These are phyloP conservation scores for Cyprinodon variegatus DNA, from an alignment of 2,113 vertebrate species.

Conservation along the genomic window DNA sequence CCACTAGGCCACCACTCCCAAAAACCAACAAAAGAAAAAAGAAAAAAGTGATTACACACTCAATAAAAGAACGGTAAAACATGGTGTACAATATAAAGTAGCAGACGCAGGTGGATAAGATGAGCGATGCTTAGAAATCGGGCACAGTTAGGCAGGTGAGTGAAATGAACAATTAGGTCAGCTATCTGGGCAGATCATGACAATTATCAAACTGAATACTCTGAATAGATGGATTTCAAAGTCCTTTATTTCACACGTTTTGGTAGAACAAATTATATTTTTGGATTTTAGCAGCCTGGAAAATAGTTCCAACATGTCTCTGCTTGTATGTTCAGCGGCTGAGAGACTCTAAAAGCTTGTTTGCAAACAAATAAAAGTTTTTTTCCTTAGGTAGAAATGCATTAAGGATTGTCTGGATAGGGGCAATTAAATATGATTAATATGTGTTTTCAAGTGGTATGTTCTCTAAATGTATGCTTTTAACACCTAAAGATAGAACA, in stretches of 20 bases:
- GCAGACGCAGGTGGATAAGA: too few relatives aligned
- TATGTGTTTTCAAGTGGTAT: neutral
- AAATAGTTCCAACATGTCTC: neutral
- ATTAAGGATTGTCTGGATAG: neutral
- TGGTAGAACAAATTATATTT: neutral
- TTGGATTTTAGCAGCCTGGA: neutral
- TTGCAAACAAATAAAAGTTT: neutral
- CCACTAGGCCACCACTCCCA: too few relatives aligned
- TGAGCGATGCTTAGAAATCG: too few relatives aligned
- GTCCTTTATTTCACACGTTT: neutral
- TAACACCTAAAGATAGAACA: neutral
- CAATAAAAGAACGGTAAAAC: too few relatives aligned
- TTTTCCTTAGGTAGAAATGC: neutral
- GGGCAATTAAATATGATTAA: neutral
- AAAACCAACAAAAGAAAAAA: too few relatives aligned
- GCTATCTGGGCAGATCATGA: too few relatives aligned
- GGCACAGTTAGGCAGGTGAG: too few relatives aligned
- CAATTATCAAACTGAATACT: too few relatives aligned
- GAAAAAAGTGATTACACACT: too few relatives aligned
- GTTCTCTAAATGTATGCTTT: neutral
- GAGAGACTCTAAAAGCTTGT: neutral
- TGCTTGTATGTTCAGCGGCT: neutral
- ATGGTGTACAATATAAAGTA: too few relatives aligned
- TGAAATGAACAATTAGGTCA: too few relatives aligned
- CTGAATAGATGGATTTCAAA: too few relatives aligned